Percentiles rank a stretch among this genome's conserved stretches.
These are phyloP conservation scores for Onychomys leucogaster DNA, from an alignment of 2,797 vertebrate genomes.

Conservation along the genomic window DNA sequence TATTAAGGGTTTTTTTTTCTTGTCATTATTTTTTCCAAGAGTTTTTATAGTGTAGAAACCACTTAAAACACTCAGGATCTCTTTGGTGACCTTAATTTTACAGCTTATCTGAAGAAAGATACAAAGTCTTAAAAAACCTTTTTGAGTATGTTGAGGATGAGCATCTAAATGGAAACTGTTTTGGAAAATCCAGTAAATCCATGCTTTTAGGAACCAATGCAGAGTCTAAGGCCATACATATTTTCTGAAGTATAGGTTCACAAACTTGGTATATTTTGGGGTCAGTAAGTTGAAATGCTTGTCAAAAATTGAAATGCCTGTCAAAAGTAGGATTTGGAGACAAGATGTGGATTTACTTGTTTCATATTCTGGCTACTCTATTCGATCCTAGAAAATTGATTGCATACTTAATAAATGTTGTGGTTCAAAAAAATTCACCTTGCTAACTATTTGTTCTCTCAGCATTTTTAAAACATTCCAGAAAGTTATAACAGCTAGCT, in stretches of 20 bases:
- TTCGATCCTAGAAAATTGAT: background rate
- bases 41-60: background rate
- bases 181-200: background rate
- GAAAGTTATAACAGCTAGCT: background rate
- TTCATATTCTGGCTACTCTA: background rate
- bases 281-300: background rate
- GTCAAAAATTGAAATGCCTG: background rate
- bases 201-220: background rate
- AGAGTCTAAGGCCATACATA: background rate
- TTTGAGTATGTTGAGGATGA: background rate
- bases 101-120: background rate
- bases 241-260: background rate
- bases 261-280: background rate
- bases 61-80: background rate
- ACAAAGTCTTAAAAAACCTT: background rate
- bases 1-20: background rate
- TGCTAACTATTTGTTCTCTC: background rate
- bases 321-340: background rate
- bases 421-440: background rate
- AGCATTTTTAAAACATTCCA: background rate
- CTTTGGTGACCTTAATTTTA: conserved; percentile 13
- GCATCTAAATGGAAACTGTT: background rate
- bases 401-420: background rate
- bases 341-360: background rate
- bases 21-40: background rate